Evolutionary conservation across 2,797 vertebrate species (phyloP), one percentile per base, ranked within the genome.

Genomic region (Darevskia nairensis): DNA sequence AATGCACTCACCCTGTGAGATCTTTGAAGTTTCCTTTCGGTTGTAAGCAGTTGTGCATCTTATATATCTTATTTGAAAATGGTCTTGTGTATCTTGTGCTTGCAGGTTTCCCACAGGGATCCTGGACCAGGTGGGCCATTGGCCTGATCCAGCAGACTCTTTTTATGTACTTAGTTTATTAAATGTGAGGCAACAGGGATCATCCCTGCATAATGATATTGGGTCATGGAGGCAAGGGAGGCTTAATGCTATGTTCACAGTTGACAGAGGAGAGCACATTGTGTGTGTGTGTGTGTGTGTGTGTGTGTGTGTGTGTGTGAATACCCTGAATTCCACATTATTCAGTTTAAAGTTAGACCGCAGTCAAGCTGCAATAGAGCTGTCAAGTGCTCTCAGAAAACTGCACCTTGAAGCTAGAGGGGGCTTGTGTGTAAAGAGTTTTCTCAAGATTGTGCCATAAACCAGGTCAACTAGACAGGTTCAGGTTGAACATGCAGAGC

Each of bases 11-110:
- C 85, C 2, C 0, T 1, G 25, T 44, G 0, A 1, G 75, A 35
- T 13, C 80, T 88, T 89, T 89, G 75, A 88, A 92, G 46, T 88
- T 89, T 89, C 72, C 64, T 93, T 93, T 83, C 39, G 81, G 66
- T 72, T 81, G 64, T 39, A 46, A 72, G 85, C 85, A 90, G 0
- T 94, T 94, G 84, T 91, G 59, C 87, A 25, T 71, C 15, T 79
- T 55, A 68, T 46, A 55, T 69, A 55, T 68, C 21, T 59, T 15
- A 46, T 77, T 41, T 21, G 66, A 55, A 88, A 72, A 39, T 69
- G 82, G 46, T 72, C n/a, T 88, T 55, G 68, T 15, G 50, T 55
- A 15, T 55, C 50, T 55, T 55, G 50, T 55, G 50, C 50, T 55
- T 55, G 13, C 50, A 15, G 50, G 50, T 15, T 55, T 55, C 50